These are phyloP conservation scores for Lithophane ornitopus DNA, from an alignment of 2,888 invertebrate species.

Conservation along the genomic window DNA sequence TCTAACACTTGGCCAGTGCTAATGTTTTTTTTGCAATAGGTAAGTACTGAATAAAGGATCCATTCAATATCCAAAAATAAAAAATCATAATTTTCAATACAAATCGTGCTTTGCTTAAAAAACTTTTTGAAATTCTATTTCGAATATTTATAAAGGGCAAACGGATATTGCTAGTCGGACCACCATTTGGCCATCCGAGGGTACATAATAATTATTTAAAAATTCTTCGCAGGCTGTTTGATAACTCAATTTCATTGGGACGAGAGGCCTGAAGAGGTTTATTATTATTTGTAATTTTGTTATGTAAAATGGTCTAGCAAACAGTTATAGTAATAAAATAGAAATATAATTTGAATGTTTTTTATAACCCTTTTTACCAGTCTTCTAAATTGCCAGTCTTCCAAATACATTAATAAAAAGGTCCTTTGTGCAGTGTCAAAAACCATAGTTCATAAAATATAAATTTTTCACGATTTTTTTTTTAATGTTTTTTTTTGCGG, in stretches of 20 bases:
- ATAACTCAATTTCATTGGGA: constrained; percentile 63
- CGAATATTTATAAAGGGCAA: constrained; percentile 18
- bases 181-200: constrained; percentile 47
- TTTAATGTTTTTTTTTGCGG: no score
- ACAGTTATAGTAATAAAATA: not conserved
- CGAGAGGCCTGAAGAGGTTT: constrained; percentile 50
- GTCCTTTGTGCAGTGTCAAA: not conserved
- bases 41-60: not conserved
- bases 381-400: no score
- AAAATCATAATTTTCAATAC: constrained; percentile 1
- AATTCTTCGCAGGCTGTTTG: constrained; percentile 53
- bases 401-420: not conserved
- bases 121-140: constrained; percentile 62
- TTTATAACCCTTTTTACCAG: not conserved
- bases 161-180: constrained; percentile 36
- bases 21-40: no score
- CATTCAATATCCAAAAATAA: not conserved
- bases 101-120: constrained; percentile 26
- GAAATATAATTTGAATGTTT: not conserved
- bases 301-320: not conserved
- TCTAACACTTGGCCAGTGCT: not conserved
- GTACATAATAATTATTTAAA: constrained; percentile 58
- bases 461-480: not conserved
- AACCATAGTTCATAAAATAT: not conserved
- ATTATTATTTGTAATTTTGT: constrained; percentile 30